Percentiles rank a stretch among this genome's conserved stretches.
phyloP scores from a whole-genome alignment of 1,140 invertebrate species.

The Episyrphus balteatus region DNA sequence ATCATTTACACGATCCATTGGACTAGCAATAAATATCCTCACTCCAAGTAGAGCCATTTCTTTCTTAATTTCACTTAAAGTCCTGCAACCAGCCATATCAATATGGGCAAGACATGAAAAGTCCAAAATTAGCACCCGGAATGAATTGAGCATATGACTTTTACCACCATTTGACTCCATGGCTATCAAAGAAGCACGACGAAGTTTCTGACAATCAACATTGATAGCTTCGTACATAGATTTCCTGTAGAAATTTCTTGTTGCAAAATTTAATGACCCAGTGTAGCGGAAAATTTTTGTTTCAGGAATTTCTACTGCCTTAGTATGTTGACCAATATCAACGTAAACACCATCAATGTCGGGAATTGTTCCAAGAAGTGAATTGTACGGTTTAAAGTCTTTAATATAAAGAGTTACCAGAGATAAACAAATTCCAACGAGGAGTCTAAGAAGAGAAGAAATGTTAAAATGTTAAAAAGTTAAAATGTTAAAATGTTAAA shows the following conservation, averaged over 20 bases:
- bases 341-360: constrained; percentile 28
- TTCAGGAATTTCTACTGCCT: constrained; percentile 25
- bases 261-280: constrained; percentile 34
- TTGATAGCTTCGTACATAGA: constrained; percentile 20
- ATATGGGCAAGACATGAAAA: constrained; percentile 30
- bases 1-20: constrained; percentile 32
- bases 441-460: constrained; percentile 14
- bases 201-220: constrained; percentile 10
- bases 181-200: constrained; percentile 3
- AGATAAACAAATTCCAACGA: constrained; percentile 26
- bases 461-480: no score
- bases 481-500: no score
- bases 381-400: constrained; percentile 26
- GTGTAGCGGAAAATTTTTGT: constrained; percentile 31
- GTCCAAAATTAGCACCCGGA: constrained; percentile 24
- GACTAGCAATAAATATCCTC: constrained; percentile 21
- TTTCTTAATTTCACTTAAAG: constrained; percentile 25
- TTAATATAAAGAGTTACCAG: constrained; percentile 30
- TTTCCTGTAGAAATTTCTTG: constrained; percentile 22
- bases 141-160: constrained; percentile 8
- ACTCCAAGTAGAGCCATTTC: constrained; percentile 20
- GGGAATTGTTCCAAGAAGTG: constrained; percentile 25
- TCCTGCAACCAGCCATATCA: constrained; percentile 28
- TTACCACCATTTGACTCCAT: constrained; percentile 7
- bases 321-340: constrained; percentile 27